Evolutionary conservation across 2,888 invertebrate species (phyloP).

Genomic region (Stramonita haemastoma): DNA sequence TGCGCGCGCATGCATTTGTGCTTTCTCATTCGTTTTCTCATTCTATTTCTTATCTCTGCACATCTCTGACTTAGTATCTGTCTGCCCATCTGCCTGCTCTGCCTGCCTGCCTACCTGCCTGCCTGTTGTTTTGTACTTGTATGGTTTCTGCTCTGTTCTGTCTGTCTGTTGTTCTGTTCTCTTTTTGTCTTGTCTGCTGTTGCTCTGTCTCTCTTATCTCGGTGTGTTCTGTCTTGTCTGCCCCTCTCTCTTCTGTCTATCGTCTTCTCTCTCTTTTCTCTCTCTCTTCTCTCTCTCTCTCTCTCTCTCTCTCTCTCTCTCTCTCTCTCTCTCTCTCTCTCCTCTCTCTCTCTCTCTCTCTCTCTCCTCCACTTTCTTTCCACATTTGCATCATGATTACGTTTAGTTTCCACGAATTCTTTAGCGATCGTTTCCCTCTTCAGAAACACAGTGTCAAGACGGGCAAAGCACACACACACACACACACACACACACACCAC

Average conservation of each 20-base stretch:
- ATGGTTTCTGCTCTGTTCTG: too few species aligned
- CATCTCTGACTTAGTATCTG: neutral
- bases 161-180: too few species aligned
- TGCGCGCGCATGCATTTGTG: too few species aligned
- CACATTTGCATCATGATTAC: neutral
- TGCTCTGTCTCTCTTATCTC: neutral
- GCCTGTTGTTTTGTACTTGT: neutral
- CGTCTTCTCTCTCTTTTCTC: too few species aligned
- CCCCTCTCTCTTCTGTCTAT: too few species aligned
- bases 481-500: too few species aligned
- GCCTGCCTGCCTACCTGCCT: neutral
- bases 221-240: too few species aligned
- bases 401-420: neutral
- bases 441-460: neutral
- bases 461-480: constrained; percentile 21
- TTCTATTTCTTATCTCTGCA: too few species aligned
- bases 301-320: neutral
- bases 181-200: too few species aligned
- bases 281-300: neutral
- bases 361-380: neutral
- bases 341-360: neutral
- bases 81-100: neutral
- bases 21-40: too few species aligned
- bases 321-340: neutral
- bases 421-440: neutral